Conservation (phyloP, 2,113 vertebrate species). For the Actenoides lindsayi region DNA sequence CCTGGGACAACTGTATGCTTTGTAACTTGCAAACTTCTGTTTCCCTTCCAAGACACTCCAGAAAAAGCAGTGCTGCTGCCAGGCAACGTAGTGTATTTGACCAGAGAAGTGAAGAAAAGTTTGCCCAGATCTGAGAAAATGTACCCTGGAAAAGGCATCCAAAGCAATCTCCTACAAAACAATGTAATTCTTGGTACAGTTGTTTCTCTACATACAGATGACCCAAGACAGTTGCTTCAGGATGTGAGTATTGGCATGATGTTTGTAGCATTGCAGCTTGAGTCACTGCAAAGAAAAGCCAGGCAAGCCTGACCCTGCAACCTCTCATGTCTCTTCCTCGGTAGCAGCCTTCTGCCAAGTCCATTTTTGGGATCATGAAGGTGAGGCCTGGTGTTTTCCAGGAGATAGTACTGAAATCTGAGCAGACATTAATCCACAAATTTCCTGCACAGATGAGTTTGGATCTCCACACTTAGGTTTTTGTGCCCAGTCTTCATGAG, state of each 20-base stretch:
- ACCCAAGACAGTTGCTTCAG: neutral
- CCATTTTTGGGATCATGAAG: neutral
- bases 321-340: neutral
- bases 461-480: neutral
- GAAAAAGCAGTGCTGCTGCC: neutral
- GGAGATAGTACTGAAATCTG: neutral
- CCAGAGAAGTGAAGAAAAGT: neutral
- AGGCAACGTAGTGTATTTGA: rapidly evolving
- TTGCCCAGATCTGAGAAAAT: neutral
- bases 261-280: neutral
- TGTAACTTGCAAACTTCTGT: neutral
- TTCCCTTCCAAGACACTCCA: neutral
- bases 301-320: neutral
- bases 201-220: neutral
- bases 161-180: neutral
- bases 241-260: neutral
- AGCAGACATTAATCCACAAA: neutral
- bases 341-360: neutral
- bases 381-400: neutral
- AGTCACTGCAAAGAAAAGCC: neutral
- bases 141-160: neutral
- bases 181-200: neutral
- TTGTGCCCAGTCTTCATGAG: neutral
- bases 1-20: neutral
- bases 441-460: neutral